phyloP scores from a whole-genome alignment of 2,888 invertebrate genomes.

The Rotaria macrura region DNA sequence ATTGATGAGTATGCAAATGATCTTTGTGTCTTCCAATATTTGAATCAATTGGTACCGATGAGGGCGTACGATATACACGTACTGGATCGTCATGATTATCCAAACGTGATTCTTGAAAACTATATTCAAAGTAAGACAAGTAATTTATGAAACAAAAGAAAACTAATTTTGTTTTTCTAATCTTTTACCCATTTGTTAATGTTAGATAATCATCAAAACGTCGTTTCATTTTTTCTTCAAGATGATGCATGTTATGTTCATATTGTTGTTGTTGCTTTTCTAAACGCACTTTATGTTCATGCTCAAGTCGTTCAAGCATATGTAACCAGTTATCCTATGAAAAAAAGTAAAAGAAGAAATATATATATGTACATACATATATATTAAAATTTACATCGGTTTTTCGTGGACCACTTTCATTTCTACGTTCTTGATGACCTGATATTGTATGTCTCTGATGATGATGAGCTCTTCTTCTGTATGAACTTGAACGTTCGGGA shows the following conservation, averaged over 20 bases:
- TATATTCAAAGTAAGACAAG: background rate
- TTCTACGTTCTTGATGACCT: background rate
- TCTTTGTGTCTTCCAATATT: background rate
- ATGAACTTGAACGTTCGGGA: background rate
- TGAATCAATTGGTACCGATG: background rate
- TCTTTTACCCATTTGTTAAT: background rate
- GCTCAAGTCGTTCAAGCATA: background rate
- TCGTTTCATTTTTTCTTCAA: constrained; percentile 3
- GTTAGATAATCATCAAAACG: background rate
- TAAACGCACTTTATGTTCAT: background rate
- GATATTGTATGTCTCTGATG: background rate
- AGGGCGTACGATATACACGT: background rate
- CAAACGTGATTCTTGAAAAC: constrained; percentile 2
- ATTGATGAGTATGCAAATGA: background rate
- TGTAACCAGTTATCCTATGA: background rate
- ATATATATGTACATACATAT: no score
- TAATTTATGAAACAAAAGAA: no score
- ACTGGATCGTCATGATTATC: background rate
- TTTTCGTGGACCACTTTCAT: background rate
- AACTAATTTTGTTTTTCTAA: no score
- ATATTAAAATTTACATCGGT: background rate
- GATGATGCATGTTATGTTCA: background rate
- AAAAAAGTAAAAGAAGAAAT: background rate
- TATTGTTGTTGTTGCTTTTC: background rate
- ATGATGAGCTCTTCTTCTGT: background rate